These are phyloP conservation scores for Drosophila demipolita DNA, from an alignment of 2,888 invertebrate species.

Conservation along the genomic window DNA sequence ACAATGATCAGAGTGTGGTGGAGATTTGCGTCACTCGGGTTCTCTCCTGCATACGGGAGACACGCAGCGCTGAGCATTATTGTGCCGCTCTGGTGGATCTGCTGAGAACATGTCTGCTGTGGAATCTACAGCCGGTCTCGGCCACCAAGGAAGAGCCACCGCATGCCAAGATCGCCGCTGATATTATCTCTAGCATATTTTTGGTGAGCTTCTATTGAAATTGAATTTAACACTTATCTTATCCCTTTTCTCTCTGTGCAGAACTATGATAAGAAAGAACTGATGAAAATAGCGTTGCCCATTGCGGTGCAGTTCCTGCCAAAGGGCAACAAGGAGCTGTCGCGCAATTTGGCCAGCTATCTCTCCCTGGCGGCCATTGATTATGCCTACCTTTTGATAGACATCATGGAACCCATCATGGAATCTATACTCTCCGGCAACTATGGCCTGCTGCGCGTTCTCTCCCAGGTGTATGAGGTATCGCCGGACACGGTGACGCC, in stretches of 20 bases:
- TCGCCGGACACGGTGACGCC: conserved; percentile 94
- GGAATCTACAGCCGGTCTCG: conserved; percentile 91
- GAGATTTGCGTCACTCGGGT: conserved; percentile 97
- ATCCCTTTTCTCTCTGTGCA: conserved; percentile 64
- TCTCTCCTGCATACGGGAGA: conserved; percentile 96
- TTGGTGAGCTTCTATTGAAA: conserved; percentile 87
- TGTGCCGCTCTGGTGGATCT: conserved; percentile 93
- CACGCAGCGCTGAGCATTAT: conserved; percentile 92
- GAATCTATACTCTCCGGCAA: conserved; percentile 96
- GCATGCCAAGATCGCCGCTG: conserved; percentile 98
- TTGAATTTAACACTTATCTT: background rate
- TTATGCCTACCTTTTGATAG: conserved; percentile 93
- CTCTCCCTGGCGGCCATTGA: conserved; percentile 96
- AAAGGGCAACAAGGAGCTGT: conserved; percentile 95
- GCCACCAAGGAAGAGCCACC: conserved; percentile 95
- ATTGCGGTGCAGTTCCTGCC: conserved; percentile 96
- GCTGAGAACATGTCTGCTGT: conserved; percentile 94
- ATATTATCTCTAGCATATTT: conserved; percentile 97
- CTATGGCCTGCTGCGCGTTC: conserved; percentile 93
- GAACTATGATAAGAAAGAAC: conserved; percentile 87
- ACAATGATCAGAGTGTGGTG: conserved; percentile 97
- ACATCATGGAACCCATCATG: conserved; percentile 95
- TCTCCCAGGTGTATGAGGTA: conserved; percentile 95
- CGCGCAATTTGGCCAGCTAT: conserved; percentile 95
- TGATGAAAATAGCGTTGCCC: conserved; percentile 89